Conservation (phyloP, 2,888 invertebrate genomes). For the Drosophila multiciliata region DNA sequence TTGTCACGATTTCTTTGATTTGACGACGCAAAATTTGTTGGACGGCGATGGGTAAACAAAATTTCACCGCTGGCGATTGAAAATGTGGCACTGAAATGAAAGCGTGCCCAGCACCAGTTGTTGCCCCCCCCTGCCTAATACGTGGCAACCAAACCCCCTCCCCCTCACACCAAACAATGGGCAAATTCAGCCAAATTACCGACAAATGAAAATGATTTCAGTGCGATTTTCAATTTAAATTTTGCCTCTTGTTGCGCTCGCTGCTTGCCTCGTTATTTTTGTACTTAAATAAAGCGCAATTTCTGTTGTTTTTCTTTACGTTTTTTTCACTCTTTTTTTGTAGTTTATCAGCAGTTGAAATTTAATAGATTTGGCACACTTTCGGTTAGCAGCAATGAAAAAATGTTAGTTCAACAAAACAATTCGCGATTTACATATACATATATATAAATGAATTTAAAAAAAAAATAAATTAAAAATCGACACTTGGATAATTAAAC, state of each 20-base stretch:
- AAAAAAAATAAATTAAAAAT: not conserved
- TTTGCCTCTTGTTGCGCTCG: slow-evolving; percentile 31
- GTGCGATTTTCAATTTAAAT: slow-evolving; percentile 65
- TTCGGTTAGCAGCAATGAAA: slow-evolving; percentile 48
- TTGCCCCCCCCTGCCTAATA: not conserved
- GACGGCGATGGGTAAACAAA: slow-evolving; percentile 66
- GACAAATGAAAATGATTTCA: slow-evolving; percentile 50
- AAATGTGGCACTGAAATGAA: slow-evolving; percentile 8
- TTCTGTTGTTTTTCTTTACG: slow-evolving; percentile 46
- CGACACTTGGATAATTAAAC: not conserved
- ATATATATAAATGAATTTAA: not conserved
- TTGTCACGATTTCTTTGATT: slow-evolving; percentile 45
- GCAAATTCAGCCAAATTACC: slow-evolving; percentile 51
- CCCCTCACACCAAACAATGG: slow-evolving; percentile 40
- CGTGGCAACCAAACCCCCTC: slow-evolving; percentile 13
- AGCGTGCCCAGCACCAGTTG: not conserved
- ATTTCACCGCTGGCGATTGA: slow-evolving; percentile 39
- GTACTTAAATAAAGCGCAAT: slow-evolving; percentile 80
- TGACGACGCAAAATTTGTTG: slow-evolving; percentile 72
- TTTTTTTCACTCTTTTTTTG: slow-evolving; percentile 8
- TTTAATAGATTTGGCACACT: slow-evolving; percentile 81
- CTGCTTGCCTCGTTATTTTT: slow-evolving; percentile 66
- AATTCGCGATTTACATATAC: not conserved
- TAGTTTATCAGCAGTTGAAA: slow-evolving; percentile 76
- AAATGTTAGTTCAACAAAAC: slow-evolving; percentile 60